Base-by-base conservation (phyloP, 1,140 invertebrate species). In the Oncopeltus fasciatus region DNA sequence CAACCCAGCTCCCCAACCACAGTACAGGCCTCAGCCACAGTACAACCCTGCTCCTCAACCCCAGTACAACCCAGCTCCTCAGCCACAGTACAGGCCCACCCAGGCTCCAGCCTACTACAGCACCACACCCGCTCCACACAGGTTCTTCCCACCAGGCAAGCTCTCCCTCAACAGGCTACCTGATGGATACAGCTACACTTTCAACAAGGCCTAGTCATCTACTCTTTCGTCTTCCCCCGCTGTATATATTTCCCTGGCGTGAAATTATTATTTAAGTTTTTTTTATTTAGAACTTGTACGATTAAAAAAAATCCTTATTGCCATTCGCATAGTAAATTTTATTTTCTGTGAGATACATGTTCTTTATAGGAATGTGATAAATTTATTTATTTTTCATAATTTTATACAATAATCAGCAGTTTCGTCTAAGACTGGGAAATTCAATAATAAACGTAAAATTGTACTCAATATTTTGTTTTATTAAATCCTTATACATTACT, bases 131-230 rank as follows among this genome's bases (percentile, higher is more conserved):
- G 74, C 81, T 14, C 82, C 86, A 1, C 78, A 81, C 64, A 79
- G 84, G 67, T 88, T 88, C 74, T 86, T 83, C 70, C 87, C 86
- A 21, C 86, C 88, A 1, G 88, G 88, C 61, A 89, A 90, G 71
- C 79, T 91, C 60, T 83, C 81, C 67, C 79, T 91, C 65, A 89
- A 88, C 77, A 78, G 88, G 72, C 88, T 85, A 46, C 87, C 87
- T 20, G 88, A 90, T 70, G 88, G 88, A 64, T 90, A 83, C 73
- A 85, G 84, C 66, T 90, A 88, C 73, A 84, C 80, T 51, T 90
- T 89, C 77, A 85, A 81, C 74, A 87, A 84, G 70, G 49, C 49
- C 49, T 53, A 53, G 49, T 53, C 49, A 53, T 14, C 20, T 53
- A 18, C 21, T 53, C 20, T 14, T 14, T 14, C 18, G 16, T 12